These are phyloP conservation scores for Tenualosa thibaudeaui DNA, from an alignment of 2,797 vertebrate genomes.

Conservation along the genomic window DNA sequence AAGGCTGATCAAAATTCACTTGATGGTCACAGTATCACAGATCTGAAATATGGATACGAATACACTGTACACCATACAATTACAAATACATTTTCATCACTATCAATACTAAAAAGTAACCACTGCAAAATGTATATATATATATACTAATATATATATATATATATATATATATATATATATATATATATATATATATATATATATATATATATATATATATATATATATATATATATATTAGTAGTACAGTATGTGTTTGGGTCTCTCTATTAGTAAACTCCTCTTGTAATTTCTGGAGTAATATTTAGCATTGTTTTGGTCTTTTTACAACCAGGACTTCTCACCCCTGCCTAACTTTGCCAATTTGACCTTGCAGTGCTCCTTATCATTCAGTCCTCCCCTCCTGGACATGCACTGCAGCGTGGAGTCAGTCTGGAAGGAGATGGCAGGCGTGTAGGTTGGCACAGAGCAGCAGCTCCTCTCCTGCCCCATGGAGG, in stretches of 20 bases:
- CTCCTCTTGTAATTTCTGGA: not conserved
- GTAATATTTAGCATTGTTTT: not conserved
- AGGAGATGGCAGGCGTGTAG: constrained; percentile 67
- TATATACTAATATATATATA: not conserved
- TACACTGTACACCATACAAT: not conserved
- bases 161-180: not conserved
- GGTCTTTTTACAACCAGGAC: constrained; percentile 58
- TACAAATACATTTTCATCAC: not conserved
- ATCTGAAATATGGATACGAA: not conserved
- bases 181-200: not conserved
- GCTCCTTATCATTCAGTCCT: constrained; percentile 54
- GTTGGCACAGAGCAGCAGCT: constrained; percentile 44
- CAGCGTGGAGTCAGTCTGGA: constrained; percentile 69
- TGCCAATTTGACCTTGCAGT: constrained; percentile 52
- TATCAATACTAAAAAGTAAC: not conserved
- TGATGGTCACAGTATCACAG: not conserved
- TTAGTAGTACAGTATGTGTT: not conserved
- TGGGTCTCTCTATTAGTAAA: not conserved
- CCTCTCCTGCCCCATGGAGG: constrained; percentile 56
- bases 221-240: not conserved
- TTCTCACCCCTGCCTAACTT: constrained; percentile 66
- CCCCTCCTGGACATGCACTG: constrained; percentile 65
- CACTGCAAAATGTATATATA: not conserved
- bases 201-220: not conserved
- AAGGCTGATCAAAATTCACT: too few relatives aligned